phyloP scores from a whole-genome alignment of 2,113 vertebrate species.

The Pogonocichla stellata region DNA sequence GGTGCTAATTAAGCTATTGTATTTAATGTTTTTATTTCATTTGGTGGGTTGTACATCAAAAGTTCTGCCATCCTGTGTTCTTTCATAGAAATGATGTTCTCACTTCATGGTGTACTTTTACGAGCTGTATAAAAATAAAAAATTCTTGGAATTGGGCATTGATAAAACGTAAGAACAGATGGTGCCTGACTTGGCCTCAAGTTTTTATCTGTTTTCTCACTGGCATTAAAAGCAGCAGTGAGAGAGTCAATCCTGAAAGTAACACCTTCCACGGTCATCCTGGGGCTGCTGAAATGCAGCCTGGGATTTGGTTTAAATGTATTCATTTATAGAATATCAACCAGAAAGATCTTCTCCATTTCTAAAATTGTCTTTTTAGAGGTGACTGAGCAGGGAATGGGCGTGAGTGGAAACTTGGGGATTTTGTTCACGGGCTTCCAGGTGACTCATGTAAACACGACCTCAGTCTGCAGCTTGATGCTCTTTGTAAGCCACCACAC shows the following conservation, averaged over 20 bases:
- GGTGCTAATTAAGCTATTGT: background rate
- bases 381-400: background rate
- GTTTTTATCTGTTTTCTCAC: background rate
- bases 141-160: background rate
- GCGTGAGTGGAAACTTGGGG: background rate
- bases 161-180: background rate
- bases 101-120: background rate
- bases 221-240: background rate
- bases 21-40: background rate
- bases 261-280: constrained; percentile 3
- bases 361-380: background rate
- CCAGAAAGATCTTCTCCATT: background rate
- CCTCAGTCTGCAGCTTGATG: background rate
- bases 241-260: background rate
- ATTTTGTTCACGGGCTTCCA: background rate
- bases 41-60: background rate
- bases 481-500: background rate
- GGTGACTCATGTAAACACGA: background rate
- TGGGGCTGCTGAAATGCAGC: background rate
- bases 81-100: background rate
- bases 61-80: background rate
- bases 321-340: background rate
- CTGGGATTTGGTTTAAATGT: background rate
- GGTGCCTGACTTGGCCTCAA: background rate
- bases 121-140: constrained; percentile 7